phyloP scores from a whole-genome alignment of 2,797 vertebrate genomes.

The Darevskia nairensis region DNA sequence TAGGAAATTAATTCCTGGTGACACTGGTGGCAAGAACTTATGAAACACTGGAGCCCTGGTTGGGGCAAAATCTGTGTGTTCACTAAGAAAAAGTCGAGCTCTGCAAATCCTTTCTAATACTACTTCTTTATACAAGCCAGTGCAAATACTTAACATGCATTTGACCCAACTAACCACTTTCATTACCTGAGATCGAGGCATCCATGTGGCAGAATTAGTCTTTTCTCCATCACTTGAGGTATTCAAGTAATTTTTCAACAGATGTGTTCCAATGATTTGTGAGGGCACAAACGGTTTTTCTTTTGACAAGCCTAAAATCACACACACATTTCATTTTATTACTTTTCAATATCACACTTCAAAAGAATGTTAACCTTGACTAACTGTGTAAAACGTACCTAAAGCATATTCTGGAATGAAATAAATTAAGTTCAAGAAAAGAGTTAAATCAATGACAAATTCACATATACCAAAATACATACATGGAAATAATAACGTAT shows the following conservation, averaged over 20 bases:
- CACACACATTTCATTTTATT: slow-evolving; percentile 46
- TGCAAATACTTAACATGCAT: background rate
- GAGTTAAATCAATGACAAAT: background rate
- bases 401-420: background rate
- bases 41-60: background rate
- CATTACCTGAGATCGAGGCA: slow-evolving; percentile 72
- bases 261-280: slow-evolving; percentile 72
- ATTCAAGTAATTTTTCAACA: slow-evolving; percentile 67
- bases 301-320: slow-evolving; percentile 69
- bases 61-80: too few relatives aligned
- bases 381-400: background rate
- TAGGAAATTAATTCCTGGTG: background rate
- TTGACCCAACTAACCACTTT: background rate
- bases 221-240: slow-evolving; percentile 46
- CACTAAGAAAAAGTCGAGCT: background rate
- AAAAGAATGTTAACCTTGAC: background rate
- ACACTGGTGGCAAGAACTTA: background rate
- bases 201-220: slow-evolving; percentile 25
- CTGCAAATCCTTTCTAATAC: too few relatives aligned
- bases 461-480: background rate
- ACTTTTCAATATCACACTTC: slow-evolving; percentile 26
- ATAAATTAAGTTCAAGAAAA: background rate
- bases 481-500: background rate
- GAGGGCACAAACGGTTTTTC: slow-evolving; percentile 60
- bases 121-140: background rate